phyloP scores from a whole-genome alignment of 2,888 invertebrate genomes.

The Spialia ferax region DNA sequence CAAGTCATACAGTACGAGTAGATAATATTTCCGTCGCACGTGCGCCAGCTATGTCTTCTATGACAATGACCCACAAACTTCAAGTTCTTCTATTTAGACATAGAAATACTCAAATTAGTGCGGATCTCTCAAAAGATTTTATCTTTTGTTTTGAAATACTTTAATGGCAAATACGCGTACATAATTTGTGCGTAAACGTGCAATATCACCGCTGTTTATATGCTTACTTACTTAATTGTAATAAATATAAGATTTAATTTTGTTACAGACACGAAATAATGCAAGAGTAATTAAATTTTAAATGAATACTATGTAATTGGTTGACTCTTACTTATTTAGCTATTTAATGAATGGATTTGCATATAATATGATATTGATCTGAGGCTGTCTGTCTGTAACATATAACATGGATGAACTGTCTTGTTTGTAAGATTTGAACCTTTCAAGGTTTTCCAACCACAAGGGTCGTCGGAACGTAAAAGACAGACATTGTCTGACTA shows the following conservation, averaged over 20 bases:
- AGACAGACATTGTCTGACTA: too few relatives aligned
- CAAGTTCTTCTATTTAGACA: background rate
- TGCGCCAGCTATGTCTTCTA: constrained; percentile 10
- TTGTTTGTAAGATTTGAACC: too few relatives aligned
- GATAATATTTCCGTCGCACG: constrained; percentile 4
- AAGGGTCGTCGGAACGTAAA: too few relatives aligned
- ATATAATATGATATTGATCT: too few relatives aligned
- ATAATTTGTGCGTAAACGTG: constrained; percentile 3
- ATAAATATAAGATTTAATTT: background rate
- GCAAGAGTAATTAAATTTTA: background rate
- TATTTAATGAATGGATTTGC: background rate
- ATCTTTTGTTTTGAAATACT: constrained; percentile 12
- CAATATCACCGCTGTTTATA: background rate
- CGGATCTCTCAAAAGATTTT: constrained; percentile 9
- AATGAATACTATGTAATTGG: background rate
- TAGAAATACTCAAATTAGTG: constrained; percentile 16
- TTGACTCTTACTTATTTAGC: background rate
- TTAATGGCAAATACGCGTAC: constrained; percentile 1
- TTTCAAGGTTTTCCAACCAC: too few relatives aligned
- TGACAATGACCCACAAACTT: constrained; percentile 15
- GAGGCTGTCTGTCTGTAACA: too few relatives aligned
- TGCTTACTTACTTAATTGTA: background rate
- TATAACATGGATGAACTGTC: too few relatives aligned
- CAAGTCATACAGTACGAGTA: background rate
- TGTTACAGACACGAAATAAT: background rate